Percentiles rank a stretch among this genome's conserved stretches.
These are phyloP conservation scores for Drosophila leonis DNA, from an alignment of 2,888 invertebrate species.

Conservation along the genomic window DNA sequence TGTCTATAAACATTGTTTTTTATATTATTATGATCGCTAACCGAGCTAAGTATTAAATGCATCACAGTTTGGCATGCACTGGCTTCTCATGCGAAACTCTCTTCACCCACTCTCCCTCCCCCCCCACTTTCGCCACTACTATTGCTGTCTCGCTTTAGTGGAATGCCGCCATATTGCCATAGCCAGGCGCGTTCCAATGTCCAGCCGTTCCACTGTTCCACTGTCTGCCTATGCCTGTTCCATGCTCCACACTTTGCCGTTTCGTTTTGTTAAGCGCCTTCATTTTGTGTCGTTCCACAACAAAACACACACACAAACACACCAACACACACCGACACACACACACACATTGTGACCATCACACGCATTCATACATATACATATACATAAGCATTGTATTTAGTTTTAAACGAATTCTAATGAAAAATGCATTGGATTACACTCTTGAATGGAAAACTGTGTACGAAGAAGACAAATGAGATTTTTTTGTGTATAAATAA, in stretches of 20 bases:
- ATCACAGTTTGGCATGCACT: slow-evolving; percentile 53
- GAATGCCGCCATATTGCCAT: slow-evolving; percentile 76
- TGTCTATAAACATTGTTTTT: slow-evolving; percentile 60
- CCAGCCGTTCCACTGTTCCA: slow-evolving; percentile 22
- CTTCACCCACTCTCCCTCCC: too few species aligned
- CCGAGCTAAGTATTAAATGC: slow-evolving; percentile 63
- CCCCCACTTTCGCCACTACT: neutral
- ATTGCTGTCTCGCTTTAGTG: slow-evolving; percentile 24
- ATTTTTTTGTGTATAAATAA: slow-evolving; percentile 77
- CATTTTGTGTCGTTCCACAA: slow-evolving; percentile 82
- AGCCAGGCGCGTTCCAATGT: slow-evolving; percentile 65
- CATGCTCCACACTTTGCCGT: slow-evolving; percentile 62
- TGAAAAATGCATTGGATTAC: slow-evolving; percentile 59
- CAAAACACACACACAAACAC: slow-evolving; percentile 56
- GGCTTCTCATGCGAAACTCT: slow-evolving; percentile 16
- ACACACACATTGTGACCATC: slow-evolving; percentile 36
- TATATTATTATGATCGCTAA: slow-evolving; percentile 30
- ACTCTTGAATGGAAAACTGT: slow-evolving; percentile 44
- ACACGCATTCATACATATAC: slow-evolving; percentile 51
- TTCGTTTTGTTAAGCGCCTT: slow-evolving; percentile 81
- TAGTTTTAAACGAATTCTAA: slow-evolving; percentile 67
- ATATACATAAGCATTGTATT: slow-evolving; percentile 74
- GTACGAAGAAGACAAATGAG: slow-evolving; percentile 67
- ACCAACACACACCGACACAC: slow-evolving; percentile 35
- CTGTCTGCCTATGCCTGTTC: slow-evolving; percentile 23